Percentiles rank a stretch among this genome's conserved stretches.
These are phyloP conservation scores for Eremophila alpestris DNA, from an alignment of 2,797 vertebrate species.

Conservation along the genomic window DNA sequence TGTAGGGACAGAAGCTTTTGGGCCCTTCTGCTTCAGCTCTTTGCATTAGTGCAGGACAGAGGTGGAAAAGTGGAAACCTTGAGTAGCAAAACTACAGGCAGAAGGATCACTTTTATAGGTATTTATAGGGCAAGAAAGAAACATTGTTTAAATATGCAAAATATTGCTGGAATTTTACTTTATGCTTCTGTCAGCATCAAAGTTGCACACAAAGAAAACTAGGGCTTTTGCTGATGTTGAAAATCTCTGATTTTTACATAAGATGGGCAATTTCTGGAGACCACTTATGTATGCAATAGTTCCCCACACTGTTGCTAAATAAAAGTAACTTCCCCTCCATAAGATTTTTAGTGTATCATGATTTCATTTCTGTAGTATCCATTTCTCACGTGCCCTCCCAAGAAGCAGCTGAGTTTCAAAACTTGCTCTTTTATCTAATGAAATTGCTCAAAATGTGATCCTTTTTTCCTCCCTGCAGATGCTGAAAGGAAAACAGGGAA, in stretches of 20 bases:
- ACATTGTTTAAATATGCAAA: neutral
- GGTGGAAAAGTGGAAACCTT: neutral
- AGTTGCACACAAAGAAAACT: neutral
- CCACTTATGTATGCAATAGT: neutral
- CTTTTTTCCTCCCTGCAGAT: neutral
- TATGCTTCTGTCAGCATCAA: neutral
- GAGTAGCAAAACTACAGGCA: neutral
- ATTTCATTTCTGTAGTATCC: neutral
- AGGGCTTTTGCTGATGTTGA: neutral
- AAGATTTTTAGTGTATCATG: neutral
- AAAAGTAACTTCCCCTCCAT: neutral
- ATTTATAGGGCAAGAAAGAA: neutral
- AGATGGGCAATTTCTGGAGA: neutral
- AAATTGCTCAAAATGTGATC: neutral
- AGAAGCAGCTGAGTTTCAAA: neutral
- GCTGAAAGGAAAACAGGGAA: neutral
- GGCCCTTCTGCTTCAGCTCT: neutral
- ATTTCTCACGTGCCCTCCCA: neutral
- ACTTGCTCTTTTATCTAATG: neutral
- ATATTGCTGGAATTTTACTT: neutral
- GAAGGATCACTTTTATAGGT: neutral
- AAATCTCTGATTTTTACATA: neutral
- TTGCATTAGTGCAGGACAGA: neutral
- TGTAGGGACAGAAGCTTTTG: neutral
- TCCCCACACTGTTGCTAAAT: neutral